Percentiles rank a stretch among this genome's conserved stretches.
These are phyloP conservation scores for Hippolais icterina DNA, from an alignment of 2,113 vertebrate species.

Conservation along the genomic window DNA sequence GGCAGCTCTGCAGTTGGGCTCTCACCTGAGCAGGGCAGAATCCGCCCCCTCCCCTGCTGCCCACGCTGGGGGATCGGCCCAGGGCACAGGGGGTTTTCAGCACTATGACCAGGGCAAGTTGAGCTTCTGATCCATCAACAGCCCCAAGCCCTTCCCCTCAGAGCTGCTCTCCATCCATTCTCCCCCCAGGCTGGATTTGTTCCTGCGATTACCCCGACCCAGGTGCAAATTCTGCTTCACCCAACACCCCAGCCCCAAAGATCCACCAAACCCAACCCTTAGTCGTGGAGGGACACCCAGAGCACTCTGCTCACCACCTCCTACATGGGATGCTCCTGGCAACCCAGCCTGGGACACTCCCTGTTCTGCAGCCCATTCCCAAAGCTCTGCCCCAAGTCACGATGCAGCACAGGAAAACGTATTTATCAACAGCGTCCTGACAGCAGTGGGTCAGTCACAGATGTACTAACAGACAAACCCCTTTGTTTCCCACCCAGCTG, in stretches of 20 bases:
- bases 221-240: neutral
- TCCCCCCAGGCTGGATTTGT: neutral
- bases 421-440: accelerated
- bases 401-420: too few relatives aligned
- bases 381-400: neutral
- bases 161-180: neutral
- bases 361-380: neutral
- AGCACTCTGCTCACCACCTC: neutral
- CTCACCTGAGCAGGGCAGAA: neutral
- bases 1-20: neutral
- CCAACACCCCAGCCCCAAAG: neutral
- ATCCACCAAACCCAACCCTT: accelerated
- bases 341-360: too few relatives aligned
- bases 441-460: accelerated
- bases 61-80: neutral
- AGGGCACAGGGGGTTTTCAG: neutral
- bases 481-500: neutral
- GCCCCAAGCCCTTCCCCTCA: neutral
- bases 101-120: neutral
- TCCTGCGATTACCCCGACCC: accelerated
- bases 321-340: accelerated
- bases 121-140: neutral
- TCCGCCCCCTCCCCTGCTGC: neutral
- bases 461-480: neutral
- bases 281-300: accelerated